Base-by-base conservation (phyloP, 2,888 invertebrate species). In the Acleris emargana region DNA sequence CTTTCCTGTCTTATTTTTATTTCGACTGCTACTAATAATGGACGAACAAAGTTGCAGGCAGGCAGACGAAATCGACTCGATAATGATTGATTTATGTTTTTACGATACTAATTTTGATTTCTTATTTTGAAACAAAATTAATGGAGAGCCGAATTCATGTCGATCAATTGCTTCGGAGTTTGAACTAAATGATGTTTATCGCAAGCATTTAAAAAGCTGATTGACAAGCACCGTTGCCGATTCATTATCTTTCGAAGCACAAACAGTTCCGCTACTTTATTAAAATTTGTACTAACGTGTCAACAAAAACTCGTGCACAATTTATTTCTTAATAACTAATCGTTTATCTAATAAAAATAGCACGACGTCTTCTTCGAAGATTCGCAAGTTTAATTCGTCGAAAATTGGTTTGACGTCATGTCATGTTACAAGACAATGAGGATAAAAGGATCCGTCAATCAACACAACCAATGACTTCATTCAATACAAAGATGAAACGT, bases 21-120 rank as follows among this genome's bases (percentile, higher is more conserved):
- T 60, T 55, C 28, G 54, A 43, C 53, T 49, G 59, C 58, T 49
- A 38, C 53, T 42, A 59, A 60, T 66, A 55, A 64, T 57, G 51
- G 60, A 66, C 51, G 51, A 22, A 64, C 64, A 64, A 49, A 49
- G 51, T 52, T 60, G 51, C 61, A 60, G 49, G 55, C 28, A 54
- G 60, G 55, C 66, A 66, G 57, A 55, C 66, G 57, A 60, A 66
- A 61, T 57, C 50, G 54, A 64, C 51, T 61, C 57, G 66, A 61
- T 66, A 61, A 61, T 66, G 61, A 66, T 61, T 66, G 61, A 66
- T 66, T 66, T 52, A 57, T 66, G 60, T 61, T 61, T 66, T 66
- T 57, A 66, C 47, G 47, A 57, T 66, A 32, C 60, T 32, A n/a
- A 61, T 57, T 66, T 66, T 52, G 55, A 61, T 42, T 61, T 66